These are phyloP conservation scores for Morus bassanus DNA, from an alignment of 2,797 vertebrate species.

Conservation along the genomic window DNA sequence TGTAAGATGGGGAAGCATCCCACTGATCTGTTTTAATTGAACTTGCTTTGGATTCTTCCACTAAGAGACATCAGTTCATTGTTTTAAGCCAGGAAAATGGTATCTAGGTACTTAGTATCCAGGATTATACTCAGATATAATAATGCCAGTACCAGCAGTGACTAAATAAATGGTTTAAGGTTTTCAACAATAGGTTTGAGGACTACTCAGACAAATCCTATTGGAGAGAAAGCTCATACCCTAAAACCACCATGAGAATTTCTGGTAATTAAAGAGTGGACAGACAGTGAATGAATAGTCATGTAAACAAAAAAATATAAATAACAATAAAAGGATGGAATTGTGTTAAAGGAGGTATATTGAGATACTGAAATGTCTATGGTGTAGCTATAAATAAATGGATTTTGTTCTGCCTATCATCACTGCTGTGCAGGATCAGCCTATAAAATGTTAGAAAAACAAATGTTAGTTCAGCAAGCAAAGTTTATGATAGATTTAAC, in stretches of 20 bases:
- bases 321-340: background rate
- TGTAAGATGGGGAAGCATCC: background rate
- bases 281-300: background rate
- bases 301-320: background rate
- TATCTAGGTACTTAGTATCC: background rate
- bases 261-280: background rate
- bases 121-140: background rate
- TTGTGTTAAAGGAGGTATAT: rapidly evolving
- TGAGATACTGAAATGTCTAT: background rate
- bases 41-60: background rate
- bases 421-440: background rate
- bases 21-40: background rate
- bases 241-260: background rate
- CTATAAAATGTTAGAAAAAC: background rate
- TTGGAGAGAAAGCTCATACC: background rate
- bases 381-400: background rate
- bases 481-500: background rate
- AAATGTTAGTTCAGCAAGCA: background rate
- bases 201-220: rapidly evolving
- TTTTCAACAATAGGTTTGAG: background rate
- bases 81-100: background rate
- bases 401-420: background rate
- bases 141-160: background rate
- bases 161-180: background rate
- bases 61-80: background rate